Evolutionary conservation across 2,113 vertebrate genomes (phyloP).

Genomic region (Hypocryptadius cinnamomeus): DNA sequence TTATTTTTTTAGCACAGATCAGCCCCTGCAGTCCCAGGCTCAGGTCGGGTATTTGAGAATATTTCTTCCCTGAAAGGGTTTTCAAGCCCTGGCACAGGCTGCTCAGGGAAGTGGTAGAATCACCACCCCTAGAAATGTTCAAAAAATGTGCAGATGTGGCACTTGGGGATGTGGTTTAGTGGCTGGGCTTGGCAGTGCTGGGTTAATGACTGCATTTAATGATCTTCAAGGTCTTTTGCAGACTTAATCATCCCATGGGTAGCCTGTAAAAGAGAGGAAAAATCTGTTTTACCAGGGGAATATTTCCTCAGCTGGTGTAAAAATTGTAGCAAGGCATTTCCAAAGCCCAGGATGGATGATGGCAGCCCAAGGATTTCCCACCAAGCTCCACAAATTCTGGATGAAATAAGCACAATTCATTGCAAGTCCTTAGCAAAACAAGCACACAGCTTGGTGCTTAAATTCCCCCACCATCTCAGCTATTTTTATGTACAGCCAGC

Average conservation of each 20-base stretch:
- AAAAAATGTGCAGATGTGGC: background rate
- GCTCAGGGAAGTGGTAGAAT: no score
- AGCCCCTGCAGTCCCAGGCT: background rate
- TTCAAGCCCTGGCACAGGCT: background rate
- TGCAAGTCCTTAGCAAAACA: conserved; percentile 9
- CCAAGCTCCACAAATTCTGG: background rate
- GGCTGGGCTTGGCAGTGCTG: background rate
- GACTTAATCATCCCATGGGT: background rate
- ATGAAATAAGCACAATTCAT: background rate
- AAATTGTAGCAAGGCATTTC: background rate
- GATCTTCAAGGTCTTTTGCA: background rate
- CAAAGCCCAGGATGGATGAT: background rate
- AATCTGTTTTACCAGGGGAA: background rate
- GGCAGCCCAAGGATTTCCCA: background rate
- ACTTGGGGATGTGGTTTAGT: background rate
- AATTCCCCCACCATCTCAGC: background rate
- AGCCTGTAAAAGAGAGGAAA: background rate
- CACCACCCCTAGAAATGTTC: rapidly evolving
- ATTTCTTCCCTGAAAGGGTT: background rate
- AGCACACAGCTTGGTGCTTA: conserved; percentile 3
- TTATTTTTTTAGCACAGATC: background rate
- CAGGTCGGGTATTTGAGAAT: no score
- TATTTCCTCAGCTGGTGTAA: background rate
- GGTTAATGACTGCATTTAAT: background rate
- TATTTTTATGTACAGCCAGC: conserved; percentile 7